Evolutionary conservation across 2,113 vertebrate species (phyloP).

Genomic region (Odontophorus gujanensis): DNA sequence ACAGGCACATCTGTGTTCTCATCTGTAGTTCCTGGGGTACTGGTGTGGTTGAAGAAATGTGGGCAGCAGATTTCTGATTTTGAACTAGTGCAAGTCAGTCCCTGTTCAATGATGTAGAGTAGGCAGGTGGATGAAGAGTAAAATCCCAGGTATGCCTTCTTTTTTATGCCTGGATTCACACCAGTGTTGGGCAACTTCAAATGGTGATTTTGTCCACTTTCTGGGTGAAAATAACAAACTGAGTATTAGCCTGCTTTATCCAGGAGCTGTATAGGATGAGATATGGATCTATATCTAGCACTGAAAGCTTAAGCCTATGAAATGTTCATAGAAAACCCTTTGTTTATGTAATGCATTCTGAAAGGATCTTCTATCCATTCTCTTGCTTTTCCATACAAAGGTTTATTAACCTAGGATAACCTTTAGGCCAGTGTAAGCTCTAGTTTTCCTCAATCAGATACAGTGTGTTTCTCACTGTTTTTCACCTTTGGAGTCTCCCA

Average conservation of each 20-base stretch:
- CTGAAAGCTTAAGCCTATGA: background rate
- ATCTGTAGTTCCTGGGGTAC: background rate
- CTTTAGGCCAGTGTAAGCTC: rapidly evolving
- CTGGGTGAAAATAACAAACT: background rate
- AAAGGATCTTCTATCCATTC: background rate
- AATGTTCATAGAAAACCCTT: background rate
- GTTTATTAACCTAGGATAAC: background rate
- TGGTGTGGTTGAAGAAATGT: background rate
- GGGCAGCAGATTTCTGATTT: background rate
- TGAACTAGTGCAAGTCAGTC: background rate
- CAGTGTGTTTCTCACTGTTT: background rate
- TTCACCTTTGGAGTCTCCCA: background rate
- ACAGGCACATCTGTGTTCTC: background rate
- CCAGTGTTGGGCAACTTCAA: background rate
- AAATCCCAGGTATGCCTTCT: background rate
- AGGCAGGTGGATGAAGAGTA: background rate
- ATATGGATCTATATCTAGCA: background rate
- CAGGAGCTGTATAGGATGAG: background rate
- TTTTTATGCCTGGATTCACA: background rate
- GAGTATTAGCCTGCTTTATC: background rate
- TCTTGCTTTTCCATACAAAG: background rate
- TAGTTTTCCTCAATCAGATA: background rate
- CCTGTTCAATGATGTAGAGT: background rate
- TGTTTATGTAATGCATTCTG: background rate
- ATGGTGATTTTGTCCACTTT: background rate